These are phyloP conservation scores for Peribatodes rhomboidaria DNA, from an alignment of 2,888 invertebrate species.

Conservation along the genomic window DNA sequence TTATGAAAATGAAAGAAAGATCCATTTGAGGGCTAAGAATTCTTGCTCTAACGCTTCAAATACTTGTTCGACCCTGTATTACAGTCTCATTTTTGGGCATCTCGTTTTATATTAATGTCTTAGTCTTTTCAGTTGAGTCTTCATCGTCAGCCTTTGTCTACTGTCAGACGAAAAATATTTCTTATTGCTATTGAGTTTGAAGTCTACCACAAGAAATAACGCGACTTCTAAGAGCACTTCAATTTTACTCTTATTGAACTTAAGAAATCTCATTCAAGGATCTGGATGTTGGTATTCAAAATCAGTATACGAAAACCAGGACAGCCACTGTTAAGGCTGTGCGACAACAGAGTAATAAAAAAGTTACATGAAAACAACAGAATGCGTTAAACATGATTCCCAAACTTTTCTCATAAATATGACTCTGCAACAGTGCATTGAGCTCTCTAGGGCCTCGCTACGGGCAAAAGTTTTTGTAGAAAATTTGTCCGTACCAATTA, in stretches of 20 bases:
- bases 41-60: slow-evolving; percentile 23
- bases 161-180: too few species aligned
- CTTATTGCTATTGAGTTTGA: too few species aligned
- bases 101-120: neutral
- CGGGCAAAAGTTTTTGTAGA: slow-evolving; percentile 19
- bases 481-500: slow-evolving; percentile 16
- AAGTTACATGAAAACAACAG: slow-evolving; percentile 28
- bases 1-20: slow-evolving; percentile 74
- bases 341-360: slow-evolving; percentile 25
- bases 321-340: neutral
- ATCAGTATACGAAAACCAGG: neutral
- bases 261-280: too few species aligned
- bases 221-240: too few species aligned
- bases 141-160: too few species aligned
- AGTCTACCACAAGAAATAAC: too few species aligned
- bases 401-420: slow-evolving; percentile 59
- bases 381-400: slow-evolving; percentile 42
- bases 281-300: neutral
- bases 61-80: neutral
- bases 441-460: slow-evolving; percentile 27
- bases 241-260: too few species aligned
- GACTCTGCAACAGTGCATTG: slow-evolving; percentile 36
- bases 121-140: neutral
- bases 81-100: neutral
- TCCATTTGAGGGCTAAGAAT: slow-evolving; percentile 40